A percentile compares a stretch with the other conserved stretches of the same genome.
phyloP scores from a whole-genome alignment of 1,140 invertebrate genomes.

The Copidosoma floridanum region DNA sequence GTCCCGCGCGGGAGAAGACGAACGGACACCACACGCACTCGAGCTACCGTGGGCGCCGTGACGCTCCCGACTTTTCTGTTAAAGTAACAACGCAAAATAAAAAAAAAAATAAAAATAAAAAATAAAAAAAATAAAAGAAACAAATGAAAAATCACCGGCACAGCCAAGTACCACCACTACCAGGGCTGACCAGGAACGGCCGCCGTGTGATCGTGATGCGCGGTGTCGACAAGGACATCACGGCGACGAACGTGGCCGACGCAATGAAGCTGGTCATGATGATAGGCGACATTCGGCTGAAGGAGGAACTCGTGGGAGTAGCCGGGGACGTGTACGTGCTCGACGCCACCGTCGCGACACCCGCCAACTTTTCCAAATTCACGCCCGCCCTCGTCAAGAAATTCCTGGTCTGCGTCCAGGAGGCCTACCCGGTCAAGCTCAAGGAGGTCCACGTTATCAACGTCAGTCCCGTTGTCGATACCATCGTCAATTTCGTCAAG shows the following conservation, averaged over 20 bases:
- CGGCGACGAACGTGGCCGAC: slow-evolving; percentile 63
- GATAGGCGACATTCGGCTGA: slow-evolving; percentile 77
- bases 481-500: slow-evolving; percentile 79
- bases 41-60: too few species aligned
- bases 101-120: too few species aligned
- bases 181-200: slow-evolving; percentile 74
- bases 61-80: too few species aligned
- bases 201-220: slow-evolving; percentile 73
- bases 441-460: slow-evolving; percentile 85
- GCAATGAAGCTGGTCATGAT: slow-evolving; percentile 77
- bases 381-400: slow-evolving; percentile 75
- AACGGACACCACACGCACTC: slow-evolving; percentile 4
- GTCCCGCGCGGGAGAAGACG: neutral
- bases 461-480: slow-evolving; percentile 75
- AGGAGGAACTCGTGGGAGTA: slow-evolving; percentile 72
- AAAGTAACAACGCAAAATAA: too few species aligned
- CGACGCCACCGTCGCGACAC: slow-evolving; percentile 72
- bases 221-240: slow-evolving; percentile 61
- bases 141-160: too few species aligned
- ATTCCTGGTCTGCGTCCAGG: slow-evolving; percentile 78
- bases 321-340: slow-evolving; percentile 79
- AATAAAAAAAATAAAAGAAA: too few species aligned
- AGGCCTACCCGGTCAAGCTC: slow-evolving; percentile 81
- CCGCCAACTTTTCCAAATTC: slow-evolving; percentile 73
- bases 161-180: slow-evolving; percentile 74